Conservation (phyloP, 2,888 invertebrate species). For the Drosophila parthenogenetica region DNA sequence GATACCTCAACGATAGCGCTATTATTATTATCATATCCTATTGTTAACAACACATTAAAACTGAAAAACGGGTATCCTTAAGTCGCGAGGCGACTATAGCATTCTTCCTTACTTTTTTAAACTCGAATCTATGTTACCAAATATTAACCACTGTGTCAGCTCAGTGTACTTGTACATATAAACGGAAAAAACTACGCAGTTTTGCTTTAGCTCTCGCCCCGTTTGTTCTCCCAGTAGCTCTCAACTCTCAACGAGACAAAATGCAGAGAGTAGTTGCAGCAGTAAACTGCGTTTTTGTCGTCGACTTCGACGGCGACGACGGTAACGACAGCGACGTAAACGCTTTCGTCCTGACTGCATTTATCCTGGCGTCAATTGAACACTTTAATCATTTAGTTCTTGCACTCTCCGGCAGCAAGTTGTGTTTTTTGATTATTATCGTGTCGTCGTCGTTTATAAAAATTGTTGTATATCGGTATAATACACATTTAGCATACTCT, state of each 20-base stretch:
- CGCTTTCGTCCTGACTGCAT: constrained; percentile 74
- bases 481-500: constrained; percentile 46
- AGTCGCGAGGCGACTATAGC: too few species aligned
- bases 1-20: too few species aligned
- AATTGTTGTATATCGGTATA: constrained; percentile 81
- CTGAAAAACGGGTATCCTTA: too few species aligned
- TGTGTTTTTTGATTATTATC: constrained; percentile 84
- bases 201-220: constrained; percentile 46
- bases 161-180: not conserved
- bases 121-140: too few species aligned
- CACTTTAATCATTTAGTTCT: constrained; percentile 85
- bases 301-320: constrained; percentile 14
- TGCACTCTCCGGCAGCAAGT: constrained; percentile 86
- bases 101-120: too few species aligned
- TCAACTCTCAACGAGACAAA: constrained; percentile 55
- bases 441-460: constrained; percentile 80
- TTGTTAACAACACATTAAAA: too few species aligned
- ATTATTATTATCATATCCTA: too few species aligned
- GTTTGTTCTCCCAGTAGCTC: constrained; percentile 29
- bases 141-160: constrained; percentile 45
- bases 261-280: constrained; percentile 40
- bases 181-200: constrained; percentile 66
- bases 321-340: constrained; percentile 21
- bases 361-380: constrained; percentile 77
- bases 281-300: constrained; percentile 34